Conservation (phyloP, 2,888 invertebrate genomes). For the Coremacera marginata region DNA sequence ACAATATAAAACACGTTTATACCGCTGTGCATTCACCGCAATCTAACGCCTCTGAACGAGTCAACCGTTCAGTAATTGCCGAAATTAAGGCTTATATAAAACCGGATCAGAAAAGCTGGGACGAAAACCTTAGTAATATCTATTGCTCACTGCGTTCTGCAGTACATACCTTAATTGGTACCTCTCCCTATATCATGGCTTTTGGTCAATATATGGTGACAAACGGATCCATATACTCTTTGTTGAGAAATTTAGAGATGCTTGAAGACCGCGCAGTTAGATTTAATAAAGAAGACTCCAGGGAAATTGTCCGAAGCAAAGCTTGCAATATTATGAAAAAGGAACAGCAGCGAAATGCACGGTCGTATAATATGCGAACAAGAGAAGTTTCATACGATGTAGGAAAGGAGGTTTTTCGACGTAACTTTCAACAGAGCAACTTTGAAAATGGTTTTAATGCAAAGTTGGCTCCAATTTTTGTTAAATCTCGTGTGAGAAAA, state of each 20-base stretch:
- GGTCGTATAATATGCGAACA: slow-evolving; percentile 18
- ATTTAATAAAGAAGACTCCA: slow-evolving; percentile 20
- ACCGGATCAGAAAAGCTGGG: slow-evolving; percentile 42
- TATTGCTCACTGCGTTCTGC: slow-evolving; percentile 30
- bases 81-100: slow-evolving; percentile 39
- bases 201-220: slow-evolving; percentile 34
- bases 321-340: background rate
- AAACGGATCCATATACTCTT: slow-evolving; percentile 12
- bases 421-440: slow-evolving; percentile 27
- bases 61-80: slow-evolving; percentile 40
- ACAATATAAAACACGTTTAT: slow-evolving; percentile 22
- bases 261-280: slow-evolving; percentile 30
- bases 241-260: slow-evolving; percentile 30
- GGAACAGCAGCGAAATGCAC: slow-evolving; percentile 13
- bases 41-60: slow-evolving; percentile 40
- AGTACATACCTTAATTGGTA: slow-evolving; percentile 29
- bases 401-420: slow-evolving; percentile 25
- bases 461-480: background rate
- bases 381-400: background rate
- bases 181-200: slow-evolving; percentile 31
- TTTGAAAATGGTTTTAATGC: background rate
- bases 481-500: background rate
- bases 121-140: slow-evolving; percentile 38
- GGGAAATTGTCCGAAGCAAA: slow-evolving; percentile 9
- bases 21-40: slow-evolving; percentile 37